Conservation (phyloP, 92 coral and sea anemone species). For the Palythoa grandis region DNA sequence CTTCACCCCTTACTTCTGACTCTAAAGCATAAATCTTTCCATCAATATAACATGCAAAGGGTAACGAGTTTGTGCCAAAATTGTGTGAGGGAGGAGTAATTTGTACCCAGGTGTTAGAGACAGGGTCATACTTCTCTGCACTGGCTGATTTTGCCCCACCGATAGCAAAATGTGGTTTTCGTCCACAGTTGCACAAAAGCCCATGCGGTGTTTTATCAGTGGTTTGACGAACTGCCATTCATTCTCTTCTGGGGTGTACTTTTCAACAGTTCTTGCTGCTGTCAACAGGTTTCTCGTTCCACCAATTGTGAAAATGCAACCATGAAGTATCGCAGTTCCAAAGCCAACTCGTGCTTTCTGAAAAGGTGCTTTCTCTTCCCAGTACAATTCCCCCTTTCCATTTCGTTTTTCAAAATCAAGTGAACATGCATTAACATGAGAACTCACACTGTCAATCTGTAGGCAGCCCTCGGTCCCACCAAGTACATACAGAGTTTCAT, state of each 20-base stretch:
- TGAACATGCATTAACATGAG: conserved; percentile 50
- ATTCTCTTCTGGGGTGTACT: conserved; percentile 53
- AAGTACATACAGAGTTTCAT: conserved; percentile 60
- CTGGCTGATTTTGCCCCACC: conserved; percentile 61
- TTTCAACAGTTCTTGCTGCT: conserved; percentile 62
- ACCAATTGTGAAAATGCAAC: conserved; percentile 68
- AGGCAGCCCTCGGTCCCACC: conserved; percentile 55
- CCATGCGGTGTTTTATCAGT: conserved; percentile 49
- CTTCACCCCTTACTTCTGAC: conserved; percentile 47
- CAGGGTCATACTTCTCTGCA: conserved; percentile 66
- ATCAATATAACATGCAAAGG: conserved; percentile 40
- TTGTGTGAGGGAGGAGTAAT: conserved; percentile 54
- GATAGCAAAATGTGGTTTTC: conserved; percentile 53
- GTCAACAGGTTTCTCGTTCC: conserved; percentile 42
- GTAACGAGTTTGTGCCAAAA: neutral
- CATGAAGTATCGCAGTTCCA: conserved; percentile 51
- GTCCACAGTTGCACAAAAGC: conserved; percentile 61
- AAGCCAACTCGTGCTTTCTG: conserved; percentile 50
- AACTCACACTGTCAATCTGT: conserved; percentile 32
- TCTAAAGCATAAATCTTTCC: conserved; percentile 68
- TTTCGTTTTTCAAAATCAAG: conserved; percentile 51
- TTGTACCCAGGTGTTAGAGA: conserved; percentile 55
- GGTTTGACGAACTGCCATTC: conserved; percentile 64
- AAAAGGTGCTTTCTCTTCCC: conserved; percentile 61
- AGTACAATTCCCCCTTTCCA: conserved; percentile 19